These are phyloP conservation scores for Agrilus planipennis DNA, from an alignment of 1,140 invertebrate genomes.

Conservation along the genomic window DNA sequence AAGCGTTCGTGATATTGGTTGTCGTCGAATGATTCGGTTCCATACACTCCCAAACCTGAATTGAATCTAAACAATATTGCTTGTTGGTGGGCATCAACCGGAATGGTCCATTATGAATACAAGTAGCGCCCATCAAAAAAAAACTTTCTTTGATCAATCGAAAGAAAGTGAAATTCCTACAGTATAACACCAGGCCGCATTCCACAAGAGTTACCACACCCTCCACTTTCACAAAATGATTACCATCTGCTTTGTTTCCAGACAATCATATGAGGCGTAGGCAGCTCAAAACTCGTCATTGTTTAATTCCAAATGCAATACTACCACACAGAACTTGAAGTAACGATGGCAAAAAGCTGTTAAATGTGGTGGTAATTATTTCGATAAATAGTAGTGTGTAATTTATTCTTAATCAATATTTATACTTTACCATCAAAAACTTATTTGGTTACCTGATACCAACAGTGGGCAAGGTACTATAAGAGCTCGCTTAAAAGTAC, in stretches of 20 bases:
- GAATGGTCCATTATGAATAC: not conserved
- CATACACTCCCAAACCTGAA: not conserved
- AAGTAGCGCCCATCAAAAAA: not conserved
- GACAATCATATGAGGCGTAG: slow-evolving; percentile 5
- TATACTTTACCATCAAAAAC: too few relatives aligned
- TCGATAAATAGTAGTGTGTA: not conserved
- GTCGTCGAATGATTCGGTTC: not conserved
- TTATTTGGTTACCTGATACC: too few relatives aligned
- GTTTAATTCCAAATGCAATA: too few relatives aligned
- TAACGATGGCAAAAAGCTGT: not conserved
- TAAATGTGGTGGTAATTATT: not conserved
- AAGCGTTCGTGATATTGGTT: slow-evolving; percentile 4
- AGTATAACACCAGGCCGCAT: not conserved
- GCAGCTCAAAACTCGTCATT: not conserved
- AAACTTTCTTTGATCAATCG: too few relatives aligned
- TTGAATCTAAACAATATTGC: slow-evolving; percentile 1
- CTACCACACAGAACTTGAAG: not conserved
- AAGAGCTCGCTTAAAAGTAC: too few relatives aligned
- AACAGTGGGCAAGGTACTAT: too few relatives aligned
- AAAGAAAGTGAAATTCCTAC: too few relatives aligned
- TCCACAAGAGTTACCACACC: not conserved
- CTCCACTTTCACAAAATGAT: not conserved
- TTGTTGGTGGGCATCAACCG: slow-evolving; percentile 1
- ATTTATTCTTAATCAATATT: too few relatives aligned
- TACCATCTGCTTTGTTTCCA: not conserved